Evolutionary conservation across 2,888 invertebrate species (phyloP).

Genomic region (Mamestra brassicae): DNA sequence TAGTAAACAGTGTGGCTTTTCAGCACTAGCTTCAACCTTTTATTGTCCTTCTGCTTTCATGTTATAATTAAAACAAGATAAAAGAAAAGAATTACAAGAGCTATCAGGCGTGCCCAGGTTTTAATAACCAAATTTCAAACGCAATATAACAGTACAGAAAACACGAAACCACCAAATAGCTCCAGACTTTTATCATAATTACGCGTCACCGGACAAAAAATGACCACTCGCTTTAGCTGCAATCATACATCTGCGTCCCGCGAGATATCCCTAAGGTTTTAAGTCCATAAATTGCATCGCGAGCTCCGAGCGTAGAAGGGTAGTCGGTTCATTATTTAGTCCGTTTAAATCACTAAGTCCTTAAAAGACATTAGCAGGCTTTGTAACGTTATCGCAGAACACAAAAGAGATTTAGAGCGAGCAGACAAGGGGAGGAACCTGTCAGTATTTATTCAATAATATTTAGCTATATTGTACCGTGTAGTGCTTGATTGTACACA

Average conservation of each 20-base stretch:
- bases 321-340: slow-evolving; percentile 90
- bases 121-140: neutral
- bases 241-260: slow-evolving; percentile 45
- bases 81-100: neutral
- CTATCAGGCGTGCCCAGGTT: no score
- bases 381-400: slow-evolving; percentile 89
- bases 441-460: slow-evolving; percentile 82
- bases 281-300: slow-evolving; percentile 84
- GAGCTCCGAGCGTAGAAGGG: slow-evolving; percentile 80
- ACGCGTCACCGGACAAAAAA: slow-evolving; percentile 27
- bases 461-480: slow-evolving; percentile 68
- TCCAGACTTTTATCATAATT: neutral
- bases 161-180: neutral
- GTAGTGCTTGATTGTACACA: slow-evolving; percentile 47
- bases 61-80: neutral
- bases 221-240: slow-evolving; percentile 40
- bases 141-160: neutral
- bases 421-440: slow-evolving; percentile 76
- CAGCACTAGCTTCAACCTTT: no score
- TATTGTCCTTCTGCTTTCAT: no score
- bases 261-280: slow-evolving; percentile 74
- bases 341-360: slow-evolving; percentile 91
- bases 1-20: no score
- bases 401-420: slow-evolving; percentile 88
- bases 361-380: slow-evolving; percentile 91